A percentile compares a stretch with the other conserved stretches of the same genome.
Evolutionary conservation across 1,140 invertebrate species (phyloP).

Genomic region (Battus philenor): DNA sequence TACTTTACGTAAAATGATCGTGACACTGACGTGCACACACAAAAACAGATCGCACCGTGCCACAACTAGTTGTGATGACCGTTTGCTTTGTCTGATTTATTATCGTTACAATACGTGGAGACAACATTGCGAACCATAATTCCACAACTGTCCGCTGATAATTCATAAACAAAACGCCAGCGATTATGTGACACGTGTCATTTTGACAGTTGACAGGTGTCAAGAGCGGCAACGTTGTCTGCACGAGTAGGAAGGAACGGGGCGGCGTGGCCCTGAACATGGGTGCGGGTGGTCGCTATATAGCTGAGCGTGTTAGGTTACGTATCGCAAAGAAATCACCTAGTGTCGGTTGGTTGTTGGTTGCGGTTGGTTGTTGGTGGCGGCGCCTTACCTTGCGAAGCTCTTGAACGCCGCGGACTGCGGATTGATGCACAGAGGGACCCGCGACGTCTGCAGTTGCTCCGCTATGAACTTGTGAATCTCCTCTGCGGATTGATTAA

Average conservation of each 20-base stretch:
- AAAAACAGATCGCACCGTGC: conserved; percentile 53
- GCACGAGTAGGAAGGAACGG: conserved; percentile 27
- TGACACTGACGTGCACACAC: conserved; percentile 43
- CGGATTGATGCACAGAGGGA: conserved; percentile 99
- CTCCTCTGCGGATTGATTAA: conserved; percentile 85
- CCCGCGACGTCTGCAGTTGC: conserved; percentile 93
- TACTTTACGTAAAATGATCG: conserved; percentile 5
- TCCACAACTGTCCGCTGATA: neutral
- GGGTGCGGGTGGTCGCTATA: conserved; percentile 67
- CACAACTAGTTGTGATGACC: conserved; percentile 69
- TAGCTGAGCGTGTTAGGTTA: conserved; percentile 50
- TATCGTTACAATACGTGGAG: conserved; percentile 48
- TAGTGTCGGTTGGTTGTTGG: conserved; percentile 73
- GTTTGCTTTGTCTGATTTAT: conserved; percentile 59
- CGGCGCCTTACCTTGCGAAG: conserved; percentile 96
- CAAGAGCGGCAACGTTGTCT: conserved; percentile 41
- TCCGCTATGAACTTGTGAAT: conserved; percentile 99
- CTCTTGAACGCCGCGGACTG: conserved; percentile 99
- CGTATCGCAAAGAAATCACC: conserved; percentile 78
- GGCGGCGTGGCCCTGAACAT: conserved; percentile 43
- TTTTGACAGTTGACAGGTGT: conserved; percentile 9
- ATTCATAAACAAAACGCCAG: conserved; percentile 1
- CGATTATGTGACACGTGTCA: conserved; percentile 6
- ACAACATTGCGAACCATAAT: conserved; percentile 51
- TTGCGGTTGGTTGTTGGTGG: conserved; percentile 57